phyloP scores from a whole-genome alignment of 2,113 vertebrate species.

The Amazona guildingii region DNA sequence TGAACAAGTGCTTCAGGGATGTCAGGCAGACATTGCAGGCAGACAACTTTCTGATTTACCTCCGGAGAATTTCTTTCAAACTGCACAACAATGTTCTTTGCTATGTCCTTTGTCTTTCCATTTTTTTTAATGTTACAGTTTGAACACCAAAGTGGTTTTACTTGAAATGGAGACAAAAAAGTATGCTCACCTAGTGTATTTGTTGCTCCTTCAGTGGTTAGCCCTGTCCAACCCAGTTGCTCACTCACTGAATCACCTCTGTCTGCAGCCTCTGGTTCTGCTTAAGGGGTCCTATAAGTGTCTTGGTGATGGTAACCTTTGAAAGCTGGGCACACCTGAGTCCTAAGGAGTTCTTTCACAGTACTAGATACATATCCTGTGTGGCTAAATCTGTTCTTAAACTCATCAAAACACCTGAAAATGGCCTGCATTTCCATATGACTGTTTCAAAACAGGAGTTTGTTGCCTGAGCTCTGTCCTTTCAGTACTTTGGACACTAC shows the following conservation, averaged over 20 bases:
- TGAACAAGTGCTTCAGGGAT: background rate
- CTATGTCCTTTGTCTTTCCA: background rate
- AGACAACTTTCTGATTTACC: background rate
- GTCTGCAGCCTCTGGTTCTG: background rate
- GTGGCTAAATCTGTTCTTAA: background rate
- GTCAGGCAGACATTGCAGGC: background rate
- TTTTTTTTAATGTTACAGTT: background rate
- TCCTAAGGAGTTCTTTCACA: background rate
- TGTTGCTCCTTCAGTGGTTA: background rate
- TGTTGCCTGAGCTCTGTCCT: background rate
- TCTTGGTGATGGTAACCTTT: background rate
- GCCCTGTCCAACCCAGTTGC: background rate
- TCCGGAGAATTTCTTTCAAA: background rate
- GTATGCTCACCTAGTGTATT: background rate
- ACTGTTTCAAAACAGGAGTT: background rate
- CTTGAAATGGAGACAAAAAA: background rate
- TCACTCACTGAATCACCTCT: background rate
- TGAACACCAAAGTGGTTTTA: background rate
- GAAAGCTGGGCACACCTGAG: background rate
- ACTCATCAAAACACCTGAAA: background rate
- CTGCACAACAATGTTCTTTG: background rate
- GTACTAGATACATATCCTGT: background rate
- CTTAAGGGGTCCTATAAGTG: rapidly evolving
- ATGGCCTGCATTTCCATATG: background rate
- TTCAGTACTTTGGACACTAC: background rate